phyloP scores from a whole-genome alignment of 64 coral and sea anemone species.

The Dendrophyllia cribrosa region DNA sequence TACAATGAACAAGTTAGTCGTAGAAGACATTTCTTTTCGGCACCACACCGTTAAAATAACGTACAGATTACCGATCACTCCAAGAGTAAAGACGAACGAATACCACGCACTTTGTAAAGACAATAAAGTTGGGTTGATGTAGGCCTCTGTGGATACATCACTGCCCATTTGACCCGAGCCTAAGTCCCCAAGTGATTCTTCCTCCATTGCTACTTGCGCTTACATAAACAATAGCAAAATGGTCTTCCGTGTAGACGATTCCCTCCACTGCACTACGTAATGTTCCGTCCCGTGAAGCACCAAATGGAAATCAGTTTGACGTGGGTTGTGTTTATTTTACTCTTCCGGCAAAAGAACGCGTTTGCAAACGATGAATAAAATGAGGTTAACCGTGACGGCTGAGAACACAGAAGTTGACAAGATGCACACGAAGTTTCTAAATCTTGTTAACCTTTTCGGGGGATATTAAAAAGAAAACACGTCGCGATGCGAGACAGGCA shows the following conservation, averaged over 20 bases:
- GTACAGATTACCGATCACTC: conserved; percentile 86
- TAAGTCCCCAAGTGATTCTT: not conserved
- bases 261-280: not conserved
- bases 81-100: conserved; percentile 83
- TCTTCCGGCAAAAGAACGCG: not conserved
- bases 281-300: no score
- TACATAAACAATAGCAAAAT: not conserved
- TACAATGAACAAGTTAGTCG: conserved; percentile 92
- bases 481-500: not conserved
- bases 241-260: not conserved
- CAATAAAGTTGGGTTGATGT: not conserved
- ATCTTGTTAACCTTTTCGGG: not conserved
- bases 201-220: not conserved
- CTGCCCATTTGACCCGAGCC: not conserved
- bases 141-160: not conserved
- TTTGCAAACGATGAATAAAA: not conserved
- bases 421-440: not conserved
- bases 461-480: not conserved
- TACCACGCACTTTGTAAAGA: conserved; percentile 84
- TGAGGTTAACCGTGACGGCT: not conserved
- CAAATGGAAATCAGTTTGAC: not conserved
- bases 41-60: conserved; percentile 74
- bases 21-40: conserved; percentile 72
- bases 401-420: not conserved
- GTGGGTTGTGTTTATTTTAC: not conserved